Percentiles rank a stretch among this genome's conserved stretches.
Evolutionary conservation across 2,888 invertebrate species (phyloP).

Genomic region (Lasius platythorax): DNA sequence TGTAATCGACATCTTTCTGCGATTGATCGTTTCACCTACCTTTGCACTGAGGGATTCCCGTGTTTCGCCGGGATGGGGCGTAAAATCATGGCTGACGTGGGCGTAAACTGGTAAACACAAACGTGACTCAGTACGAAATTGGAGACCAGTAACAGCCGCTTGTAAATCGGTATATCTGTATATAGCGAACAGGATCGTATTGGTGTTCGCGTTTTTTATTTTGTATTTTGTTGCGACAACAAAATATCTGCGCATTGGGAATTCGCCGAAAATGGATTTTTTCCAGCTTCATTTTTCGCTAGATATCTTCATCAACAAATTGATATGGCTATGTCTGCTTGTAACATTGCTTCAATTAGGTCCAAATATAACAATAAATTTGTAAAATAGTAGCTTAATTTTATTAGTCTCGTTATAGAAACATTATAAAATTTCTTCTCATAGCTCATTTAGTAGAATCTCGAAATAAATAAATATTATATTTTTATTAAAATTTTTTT

Average conservation of each 20-base stretch:
- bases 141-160: constrained; percentile 51
- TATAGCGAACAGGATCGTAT: constrained; percentile 24
- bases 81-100: constrained; percentile 56
- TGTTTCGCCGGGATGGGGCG: constrained; percentile 41
- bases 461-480: background rate
- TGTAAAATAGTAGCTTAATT: background rate
- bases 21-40: constrained; percentile 42
- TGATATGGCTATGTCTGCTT: background rate
- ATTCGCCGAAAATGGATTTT: constrained; percentile 28
- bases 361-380: background rate
- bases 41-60: constrained; percentile 46
- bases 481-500: background rate
- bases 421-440: background rate
- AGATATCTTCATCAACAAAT: constrained; percentile 13
- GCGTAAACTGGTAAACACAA: constrained; percentile 56
- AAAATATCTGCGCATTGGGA: constrained; percentile 32
- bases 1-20: constrained; percentile 33
- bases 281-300: background rate
- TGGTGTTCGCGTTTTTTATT: constrained; percentile 35
- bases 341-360: background rate
- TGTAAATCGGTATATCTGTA: constrained; percentile 49
- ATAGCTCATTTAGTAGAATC: background rate
- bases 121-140: constrained; percentile 54
- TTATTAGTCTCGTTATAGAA: background rate
- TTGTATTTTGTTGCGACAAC: constrained; percentile 33